Evolutionary conservation across 2,113 vertebrate genomes (phyloP).

Genomic region (Manacus vitellinus): DNA sequence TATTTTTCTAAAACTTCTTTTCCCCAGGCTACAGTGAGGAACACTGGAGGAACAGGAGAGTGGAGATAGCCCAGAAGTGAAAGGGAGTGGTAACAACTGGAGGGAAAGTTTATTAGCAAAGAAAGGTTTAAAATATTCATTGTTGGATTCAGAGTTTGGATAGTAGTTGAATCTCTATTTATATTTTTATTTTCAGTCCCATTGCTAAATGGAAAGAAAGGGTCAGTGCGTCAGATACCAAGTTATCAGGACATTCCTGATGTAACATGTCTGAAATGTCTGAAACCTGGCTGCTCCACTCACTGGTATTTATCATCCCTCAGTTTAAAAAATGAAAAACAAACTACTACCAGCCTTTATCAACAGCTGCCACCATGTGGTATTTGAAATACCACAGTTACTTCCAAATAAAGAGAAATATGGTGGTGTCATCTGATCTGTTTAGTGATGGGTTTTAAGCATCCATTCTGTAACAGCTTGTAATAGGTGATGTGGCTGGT

Average conservation of each 20-base stretch:
- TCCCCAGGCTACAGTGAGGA: conserved; percentile 45
- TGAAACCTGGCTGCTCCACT: neutral
- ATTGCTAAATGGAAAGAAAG: neutral
- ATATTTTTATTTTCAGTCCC: neutral
- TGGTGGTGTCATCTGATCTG: neutral
- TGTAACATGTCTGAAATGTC: neutral
- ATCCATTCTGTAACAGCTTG: rapidly evolving
- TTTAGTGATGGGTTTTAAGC: neutral
- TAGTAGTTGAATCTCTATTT: neutral
- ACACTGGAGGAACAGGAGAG: conserved; percentile 6
- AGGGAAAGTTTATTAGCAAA: conserved; percentile 43
- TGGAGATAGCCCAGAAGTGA: neutral
- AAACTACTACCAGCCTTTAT: conserved; percentile 25
- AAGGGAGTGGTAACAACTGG: neutral
- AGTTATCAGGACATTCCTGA: neutral
- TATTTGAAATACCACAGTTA: conserved; percentile 23
- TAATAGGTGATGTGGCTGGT: rapidly evolving
- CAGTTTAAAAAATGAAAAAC: neutral
- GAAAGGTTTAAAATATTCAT: conserved; percentile 14
- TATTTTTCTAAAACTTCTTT: conserved; percentile 56
- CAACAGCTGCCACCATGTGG: conserved; percentile 65
- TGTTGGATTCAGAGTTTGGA: neutral
- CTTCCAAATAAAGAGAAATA: neutral
- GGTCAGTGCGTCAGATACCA: neutral
- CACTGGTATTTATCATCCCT: neutral